Conservation (phyloP, 2,797 vertebrate genomes). For the Channa striata region DNA sequence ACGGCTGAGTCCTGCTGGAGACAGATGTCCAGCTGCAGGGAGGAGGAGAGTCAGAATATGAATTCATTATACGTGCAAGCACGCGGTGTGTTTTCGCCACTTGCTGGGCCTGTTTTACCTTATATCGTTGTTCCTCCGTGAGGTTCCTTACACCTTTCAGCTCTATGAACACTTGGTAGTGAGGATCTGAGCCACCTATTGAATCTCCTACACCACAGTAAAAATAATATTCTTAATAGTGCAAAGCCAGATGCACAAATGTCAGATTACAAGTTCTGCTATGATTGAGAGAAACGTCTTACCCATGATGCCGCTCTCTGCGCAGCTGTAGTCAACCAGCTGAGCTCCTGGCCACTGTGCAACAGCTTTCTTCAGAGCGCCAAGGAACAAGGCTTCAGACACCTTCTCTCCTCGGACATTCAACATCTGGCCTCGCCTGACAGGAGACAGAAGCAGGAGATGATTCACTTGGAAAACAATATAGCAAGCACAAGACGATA, state of each 20-base stretch:
- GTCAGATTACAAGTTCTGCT: background rate
- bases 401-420: conserved; percentile 90
- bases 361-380: conserved; percentile 81
- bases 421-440: conserved; percentile 88
- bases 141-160: conserved; percentile 91
- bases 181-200: conserved; percentile 88
- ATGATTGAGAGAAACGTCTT: conserved; percentile 32
- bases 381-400: conserved; percentile 86
- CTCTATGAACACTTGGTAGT: conserved; percentile 94
- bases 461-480: background rate
- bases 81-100: background rate
- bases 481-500: background rate
- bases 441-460: background rate
- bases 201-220: conserved; percentile 79
- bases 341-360: conserved; percentile 88
- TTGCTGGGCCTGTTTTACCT: conserved; percentile 76
- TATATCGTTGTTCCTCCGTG: conserved; percentile 91
- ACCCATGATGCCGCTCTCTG: conserved; percentile 92
- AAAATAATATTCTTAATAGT: background rate
- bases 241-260: background rate
- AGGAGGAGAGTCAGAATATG: conserved; percentile 1
- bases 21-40: conserved; percentile 88
- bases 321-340: conserved; percentile 90
- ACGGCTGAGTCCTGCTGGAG: conserved; percentile 89
- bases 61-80: background rate